Percentiles rank a stretch among this genome's conserved stretches.
Conservation (phyloP, 2,888 invertebrate species). For the Copidosoma aretas region DNA sequence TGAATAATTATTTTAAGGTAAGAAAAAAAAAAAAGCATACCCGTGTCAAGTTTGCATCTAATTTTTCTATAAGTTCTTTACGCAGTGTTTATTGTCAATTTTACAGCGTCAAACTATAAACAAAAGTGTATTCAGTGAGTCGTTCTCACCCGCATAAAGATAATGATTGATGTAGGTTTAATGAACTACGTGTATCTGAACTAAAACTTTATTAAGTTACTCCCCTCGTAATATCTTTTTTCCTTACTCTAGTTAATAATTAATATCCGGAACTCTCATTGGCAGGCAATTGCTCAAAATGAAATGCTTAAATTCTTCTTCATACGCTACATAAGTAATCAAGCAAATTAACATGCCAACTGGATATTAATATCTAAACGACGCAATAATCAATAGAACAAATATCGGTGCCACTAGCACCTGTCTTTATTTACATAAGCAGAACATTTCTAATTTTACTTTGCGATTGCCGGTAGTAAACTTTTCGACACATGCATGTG, state of each 20-base stretch:
- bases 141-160: too few relatives aligned
- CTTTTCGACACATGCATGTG: constrained; percentile 23
- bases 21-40: too few relatives aligned
- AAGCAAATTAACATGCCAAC: constrained; percentile 22
- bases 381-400: constrained; percentile 7
- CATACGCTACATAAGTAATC: not conserved
- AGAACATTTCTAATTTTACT: constrained; percentile 6
- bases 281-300: constrained; percentile 29
- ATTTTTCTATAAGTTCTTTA: too few relatives aligned
- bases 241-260: constrained; percentile 8
- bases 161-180: constrained; percentile 38
- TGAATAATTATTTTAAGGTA: too few relatives aligned
- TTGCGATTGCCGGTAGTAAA: constrained; percentile 10
- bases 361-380: constrained; percentile 6
- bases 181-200: constrained; percentile 25
- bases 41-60: too few relatives aligned
- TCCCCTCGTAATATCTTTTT: constrained; percentile 2
- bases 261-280: constrained; percentile 20
- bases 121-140: too few relatives aligned
- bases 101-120: too few relatives aligned
- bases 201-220: constrained; percentile 17
- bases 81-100: too few relatives aligned
- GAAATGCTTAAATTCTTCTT: not conserved
- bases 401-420: constrained; percentile 12
- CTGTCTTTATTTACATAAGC: constrained; percentile 26